Conservation (phyloP, 2,797 vertebrate species). For the Picus viridis region DNA sequence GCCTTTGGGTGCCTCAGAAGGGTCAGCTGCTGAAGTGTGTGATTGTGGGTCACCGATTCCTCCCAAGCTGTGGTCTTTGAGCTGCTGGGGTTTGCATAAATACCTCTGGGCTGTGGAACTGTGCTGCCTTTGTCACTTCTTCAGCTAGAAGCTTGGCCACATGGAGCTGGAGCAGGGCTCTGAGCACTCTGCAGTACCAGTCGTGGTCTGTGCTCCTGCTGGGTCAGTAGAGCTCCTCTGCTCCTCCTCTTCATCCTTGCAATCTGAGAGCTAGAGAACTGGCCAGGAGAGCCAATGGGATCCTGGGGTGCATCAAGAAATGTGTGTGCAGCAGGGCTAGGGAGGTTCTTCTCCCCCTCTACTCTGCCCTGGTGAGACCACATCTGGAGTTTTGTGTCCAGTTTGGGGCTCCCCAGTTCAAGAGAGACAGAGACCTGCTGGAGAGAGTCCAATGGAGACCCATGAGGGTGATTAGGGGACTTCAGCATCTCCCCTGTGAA, state of each 20-base stretch:
- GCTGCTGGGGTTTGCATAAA: background rate
- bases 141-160: background rate
- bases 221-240: background rate
- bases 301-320: no score
- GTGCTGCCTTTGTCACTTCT: background rate
- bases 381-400: no score
- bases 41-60: background rate
- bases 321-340: no score
- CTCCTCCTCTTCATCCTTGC: background rate
- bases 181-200: background rate
- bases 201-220: accelerated
- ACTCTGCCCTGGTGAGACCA: no score
- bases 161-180: accelerated
- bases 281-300: background rate
- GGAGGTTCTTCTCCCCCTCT: no score
- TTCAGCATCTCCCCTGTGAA: no score
- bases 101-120: background rate
- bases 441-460: no score
- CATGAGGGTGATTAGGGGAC: no score
- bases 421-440: no score
- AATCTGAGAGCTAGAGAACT: background rate
- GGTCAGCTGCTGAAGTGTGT: background rate
- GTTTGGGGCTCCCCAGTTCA: no score
- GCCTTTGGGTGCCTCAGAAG: background rate
- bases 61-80: background rate